Conservation (phyloP, 2,888 invertebrate genomes). For the Ischnura elegans region DNA sequence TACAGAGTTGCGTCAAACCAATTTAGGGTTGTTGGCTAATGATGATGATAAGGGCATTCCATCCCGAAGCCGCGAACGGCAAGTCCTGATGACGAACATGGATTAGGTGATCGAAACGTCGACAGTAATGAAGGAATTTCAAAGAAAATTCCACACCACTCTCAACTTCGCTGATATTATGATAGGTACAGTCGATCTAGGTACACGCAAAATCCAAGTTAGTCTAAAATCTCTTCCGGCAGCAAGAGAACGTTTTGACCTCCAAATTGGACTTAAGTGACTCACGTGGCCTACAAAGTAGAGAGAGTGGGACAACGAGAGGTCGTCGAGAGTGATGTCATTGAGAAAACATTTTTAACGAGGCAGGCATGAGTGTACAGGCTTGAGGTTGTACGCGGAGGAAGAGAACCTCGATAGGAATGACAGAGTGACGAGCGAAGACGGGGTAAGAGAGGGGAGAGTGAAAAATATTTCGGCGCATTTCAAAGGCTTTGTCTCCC, state of each 20-base stretch:
- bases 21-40: too few relatives aligned
- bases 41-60: too few relatives aligned
- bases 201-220: too few relatives aligned
- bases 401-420: neutral
- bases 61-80: too few relatives aligned
- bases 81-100: too few relatives aligned
- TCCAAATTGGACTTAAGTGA: neutral
- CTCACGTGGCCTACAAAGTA: neutral
- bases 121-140: too few relatives aligned
- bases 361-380: neutral
- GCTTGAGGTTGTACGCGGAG: neutral
- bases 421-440: neutral
- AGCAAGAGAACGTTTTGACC: neutral
- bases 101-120: too few relatives aligned
- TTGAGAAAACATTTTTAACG: neutral
- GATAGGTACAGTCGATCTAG: too few relatives aligned
- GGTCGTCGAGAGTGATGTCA: neutral
- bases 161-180: too few relatives aligned
- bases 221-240: neutral
- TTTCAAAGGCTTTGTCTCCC: conserved; percentile 8
- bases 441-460: neutral
- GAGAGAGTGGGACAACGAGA: neutral
- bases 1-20: too few relatives aligned
- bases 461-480: conserved; percentile 9
- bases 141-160: too few relatives aligned